Percentiles rank a stretch among this genome's conserved stretches.
These are phyloP conservation scores for Pampusana beccarii DNA, from an alignment of 2,113 vertebrate genomes.

Conservation along the genomic window DNA sequence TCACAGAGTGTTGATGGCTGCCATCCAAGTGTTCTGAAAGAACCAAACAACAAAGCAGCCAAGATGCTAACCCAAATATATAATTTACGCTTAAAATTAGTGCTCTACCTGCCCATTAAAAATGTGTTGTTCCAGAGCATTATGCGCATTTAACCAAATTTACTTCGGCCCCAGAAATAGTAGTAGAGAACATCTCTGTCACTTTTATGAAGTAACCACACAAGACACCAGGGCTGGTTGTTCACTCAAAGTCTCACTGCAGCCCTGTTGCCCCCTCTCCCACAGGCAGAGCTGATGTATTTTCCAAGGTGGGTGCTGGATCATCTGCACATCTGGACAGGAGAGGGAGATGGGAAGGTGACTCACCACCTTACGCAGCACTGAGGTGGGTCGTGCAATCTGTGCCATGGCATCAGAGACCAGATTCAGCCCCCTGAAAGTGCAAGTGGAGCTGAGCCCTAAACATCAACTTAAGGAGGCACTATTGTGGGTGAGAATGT, in stretches of 20 bases:
- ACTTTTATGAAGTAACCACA: fast-evolving
- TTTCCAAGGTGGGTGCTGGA: background rate
- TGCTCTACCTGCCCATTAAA: slow-evolving; percentile 9
- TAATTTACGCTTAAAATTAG: slow-evolving; percentile 45
- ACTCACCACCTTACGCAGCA: background rate
- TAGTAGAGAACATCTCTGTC: background rate
- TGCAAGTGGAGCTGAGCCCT: background rate
- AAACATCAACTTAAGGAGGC: background rate
- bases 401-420: fast-evolving
- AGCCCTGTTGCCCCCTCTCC: background rate
- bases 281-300: background rate
- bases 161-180: background rate
- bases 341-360: background rate
- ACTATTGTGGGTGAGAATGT: background rate
- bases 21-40: slow-evolving; percentile 39
- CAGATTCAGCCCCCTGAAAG: background rate
- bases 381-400: background rate
- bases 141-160: background rate
- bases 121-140: background rate
- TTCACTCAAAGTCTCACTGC: fast-evolving
- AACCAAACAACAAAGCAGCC: slow-evolving; percentile 36
- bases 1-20: slow-evolving; percentile 26
- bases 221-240: fast-evolving
- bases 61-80: slow-evolving; percentile 39
- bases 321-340: fast-evolving